Percentiles rank a stretch among this genome's conserved stretches.
Conservation (phyloP, 2,888 invertebrate species). For the Cerastis rubricosa region DNA sequence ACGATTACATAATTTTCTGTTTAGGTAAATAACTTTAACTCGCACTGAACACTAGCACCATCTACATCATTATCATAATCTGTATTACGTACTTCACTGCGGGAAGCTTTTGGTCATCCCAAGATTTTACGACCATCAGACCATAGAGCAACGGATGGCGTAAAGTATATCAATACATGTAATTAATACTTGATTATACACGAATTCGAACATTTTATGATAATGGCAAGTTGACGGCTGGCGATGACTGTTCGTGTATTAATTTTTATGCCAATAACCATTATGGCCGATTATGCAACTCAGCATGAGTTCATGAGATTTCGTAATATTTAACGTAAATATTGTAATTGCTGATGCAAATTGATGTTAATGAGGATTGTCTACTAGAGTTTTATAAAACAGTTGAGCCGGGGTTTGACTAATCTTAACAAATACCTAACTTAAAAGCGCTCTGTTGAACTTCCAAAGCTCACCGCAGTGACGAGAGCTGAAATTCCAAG, state of each 20-base stretch:
- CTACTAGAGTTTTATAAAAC: not conserved
- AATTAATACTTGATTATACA: slow-evolving; percentile 55
- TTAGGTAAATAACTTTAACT: not conserved
- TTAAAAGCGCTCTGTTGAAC: not conserved
- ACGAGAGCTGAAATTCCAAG: not conserved
- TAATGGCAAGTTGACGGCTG: slow-evolving; percentile 32
- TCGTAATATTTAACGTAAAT: slow-evolving; percentile 20
- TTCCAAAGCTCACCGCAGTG: not conserved
- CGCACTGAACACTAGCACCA: not conserved
- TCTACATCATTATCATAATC: slow-evolving; percentile 29
- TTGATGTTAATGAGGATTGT: slow-evolving; percentile 23
- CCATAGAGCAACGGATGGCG: slow-evolving; percentile 22
- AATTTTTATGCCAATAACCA: slow-evolving; percentile 50
- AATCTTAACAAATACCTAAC: not conserved
- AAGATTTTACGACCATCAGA: slow-evolving; percentile 47
- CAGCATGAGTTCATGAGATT: slow-evolving; percentile 24
- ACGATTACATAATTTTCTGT: not conserved
- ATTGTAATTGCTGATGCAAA: slow-evolving; percentile 24
- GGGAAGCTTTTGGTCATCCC: slow-evolving; percentile 31
- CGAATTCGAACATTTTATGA: slow-evolving; percentile 52
- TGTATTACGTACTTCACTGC: slow-evolving; percentile 35
- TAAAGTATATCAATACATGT: slow-evolving; percentile 36
- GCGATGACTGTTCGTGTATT: slow-evolving; percentile 33
- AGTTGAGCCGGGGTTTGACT: not conserved
- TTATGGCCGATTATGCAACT: slow-evolving; percentile 22